phyloP scores from a whole-genome alignment of 2,797 vertebrate genomes.

The Fistularia tabacaria region DNA sequence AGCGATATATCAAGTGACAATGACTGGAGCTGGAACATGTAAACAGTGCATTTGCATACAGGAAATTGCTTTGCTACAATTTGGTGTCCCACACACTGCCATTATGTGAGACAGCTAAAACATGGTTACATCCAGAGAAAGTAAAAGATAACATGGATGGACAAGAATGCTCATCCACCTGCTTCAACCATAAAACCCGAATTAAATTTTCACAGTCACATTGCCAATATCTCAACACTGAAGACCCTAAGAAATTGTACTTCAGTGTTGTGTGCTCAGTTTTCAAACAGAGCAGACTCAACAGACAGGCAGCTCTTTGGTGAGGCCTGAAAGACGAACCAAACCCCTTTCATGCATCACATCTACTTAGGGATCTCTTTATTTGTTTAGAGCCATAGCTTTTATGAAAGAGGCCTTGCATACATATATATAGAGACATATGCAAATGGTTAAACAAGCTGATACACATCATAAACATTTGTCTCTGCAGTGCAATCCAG shows the following conservation, averaged over 20 bases:
- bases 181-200: background rate
- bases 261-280: slow-evolving; percentile 2
- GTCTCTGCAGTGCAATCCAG: slow-evolving; percentile 27
- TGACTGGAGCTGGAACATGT: slow-evolving; percentile 64
- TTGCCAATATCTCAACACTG: background rate
- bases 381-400: slow-evolving; percentile 15
- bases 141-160: slow-evolving; percentile 53
- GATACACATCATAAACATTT: slow-evolving; percentile 15
- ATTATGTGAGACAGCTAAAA: slow-evolving; percentile 43
- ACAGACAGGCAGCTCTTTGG: slow-evolving; percentile 12
- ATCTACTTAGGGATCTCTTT: slow-evolving; percentile 30
- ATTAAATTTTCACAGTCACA: background rate
- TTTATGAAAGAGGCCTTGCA: slow-evolving; percentile 11
- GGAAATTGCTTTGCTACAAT: slow-evolving; percentile 76
- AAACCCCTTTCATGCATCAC: slow-evolving; percentile 28
- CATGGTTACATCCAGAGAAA: slow-evolving; percentile 42
- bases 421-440: slow-evolving; percentile 19
- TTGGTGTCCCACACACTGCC: slow-evolving; percentile 69
- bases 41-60: slow-evolving; percentile 75
- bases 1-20: slow-evolving; percentile 70
- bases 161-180: slow-evolving; percentile 37
- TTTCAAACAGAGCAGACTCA: slow-evolving; percentile 9
- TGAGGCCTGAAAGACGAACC: slow-evolving; percentile 24
- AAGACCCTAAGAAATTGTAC: background rate
- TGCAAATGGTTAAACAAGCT: slow-evolving; percentile 23